phyloP scores from a whole-genome alignment of 2,113 vertebrate species.

The Prionailurus bengalensis region DNA sequence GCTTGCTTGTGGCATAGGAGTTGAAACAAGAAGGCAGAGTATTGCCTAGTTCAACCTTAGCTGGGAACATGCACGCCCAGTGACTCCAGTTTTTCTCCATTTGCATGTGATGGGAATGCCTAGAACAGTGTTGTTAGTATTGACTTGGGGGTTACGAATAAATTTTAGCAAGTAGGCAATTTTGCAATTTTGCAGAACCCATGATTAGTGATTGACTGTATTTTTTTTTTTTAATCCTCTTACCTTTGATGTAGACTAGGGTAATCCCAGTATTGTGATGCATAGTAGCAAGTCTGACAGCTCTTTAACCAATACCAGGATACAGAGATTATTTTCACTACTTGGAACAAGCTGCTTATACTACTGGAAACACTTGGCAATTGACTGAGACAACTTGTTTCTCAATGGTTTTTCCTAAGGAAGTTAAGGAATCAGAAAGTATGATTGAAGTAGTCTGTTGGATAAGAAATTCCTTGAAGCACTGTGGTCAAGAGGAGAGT shows the following conservation, averaged over 20 bases:
- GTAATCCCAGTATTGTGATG: neutral
- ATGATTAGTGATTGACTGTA: neutral
- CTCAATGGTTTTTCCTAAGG: neutral
- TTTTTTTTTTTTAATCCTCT: neutral
- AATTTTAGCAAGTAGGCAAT: neutral
- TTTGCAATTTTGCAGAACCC: neutral
- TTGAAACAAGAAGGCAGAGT: neutral
- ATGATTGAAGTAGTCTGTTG: neutral
- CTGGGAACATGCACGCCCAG: neutral
- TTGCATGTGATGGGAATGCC: neutral
- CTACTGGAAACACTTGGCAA: constrained; percentile 19
- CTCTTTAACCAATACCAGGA: neutral
- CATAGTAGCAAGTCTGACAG: neutral
- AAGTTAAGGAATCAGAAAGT: neutral
- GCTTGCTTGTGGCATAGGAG: neutral
- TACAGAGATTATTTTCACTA: neutral
- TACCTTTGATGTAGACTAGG: neutral
- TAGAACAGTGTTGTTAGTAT: neutral
- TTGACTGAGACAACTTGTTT: neutral
- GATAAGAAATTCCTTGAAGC: constrained; percentile 9
- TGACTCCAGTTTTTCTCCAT: neutral
- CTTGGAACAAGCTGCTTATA: neutral
- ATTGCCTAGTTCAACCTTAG: neutral
- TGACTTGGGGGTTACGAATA: neutral
- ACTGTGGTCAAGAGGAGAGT: neutral